A percentile compares a stretch with the other conserved stretches of the same genome.
phyloP scores from a whole-genome alignment of 2,888 invertebrate genomes.

The Drosophila maculinotata region DNA sequence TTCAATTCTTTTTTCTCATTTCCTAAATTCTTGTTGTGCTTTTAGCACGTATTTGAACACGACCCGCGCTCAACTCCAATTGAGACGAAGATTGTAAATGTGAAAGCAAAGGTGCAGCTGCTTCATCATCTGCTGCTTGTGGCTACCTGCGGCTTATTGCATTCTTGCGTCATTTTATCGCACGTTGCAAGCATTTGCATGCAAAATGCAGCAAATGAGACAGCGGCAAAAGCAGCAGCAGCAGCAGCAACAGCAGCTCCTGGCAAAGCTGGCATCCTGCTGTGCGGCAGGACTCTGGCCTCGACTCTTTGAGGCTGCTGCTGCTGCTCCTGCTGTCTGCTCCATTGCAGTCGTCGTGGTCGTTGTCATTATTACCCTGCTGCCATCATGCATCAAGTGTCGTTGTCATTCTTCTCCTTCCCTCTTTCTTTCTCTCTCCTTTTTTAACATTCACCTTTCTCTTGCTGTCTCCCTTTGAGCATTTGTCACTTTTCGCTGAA shows the following conservation, averaged over 20 bases:
- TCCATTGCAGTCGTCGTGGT: constrained; percentile 59
- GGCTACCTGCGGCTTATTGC: constrained; percentile 69
- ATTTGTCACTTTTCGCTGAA: constrained; percentile 57
- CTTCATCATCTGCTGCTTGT: constrained; percentile 44
- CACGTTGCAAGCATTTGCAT: constrained; percentile 75
- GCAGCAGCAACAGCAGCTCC: constrained; percentile 3
- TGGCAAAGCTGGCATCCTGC: constrained; percentile 32
- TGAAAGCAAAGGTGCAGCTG: constrained; percentile 28
- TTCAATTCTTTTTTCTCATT: too few species aligned
- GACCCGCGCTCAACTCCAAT: neutral
- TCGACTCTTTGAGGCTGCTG: constrained; percentile 40
- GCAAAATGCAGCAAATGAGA: constrained; percentile 71
- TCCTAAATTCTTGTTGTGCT: too few species aligned
- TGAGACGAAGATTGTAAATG: constrained; percentile 21
- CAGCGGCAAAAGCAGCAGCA: constrained; percentile 19
- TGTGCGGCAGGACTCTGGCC: constrained; percentile 43
- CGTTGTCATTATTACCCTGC: constrained; percentile 78
- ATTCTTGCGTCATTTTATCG: constrained; percentile 64
- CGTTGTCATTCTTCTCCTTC: constrained; percentile 62
- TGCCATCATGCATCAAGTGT: constrained; percentile 80
- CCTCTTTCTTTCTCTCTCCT: neutral
- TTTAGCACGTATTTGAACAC: neutral
- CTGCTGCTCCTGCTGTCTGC: constrained; percentile 10
- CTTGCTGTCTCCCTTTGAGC: constrained; percentile 15
- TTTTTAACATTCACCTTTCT: constrained; percentile 20